Base-by-base conservation (phyloP, 1,140 invertebrate genomes). In the Parapsyche elsis region DNA sequence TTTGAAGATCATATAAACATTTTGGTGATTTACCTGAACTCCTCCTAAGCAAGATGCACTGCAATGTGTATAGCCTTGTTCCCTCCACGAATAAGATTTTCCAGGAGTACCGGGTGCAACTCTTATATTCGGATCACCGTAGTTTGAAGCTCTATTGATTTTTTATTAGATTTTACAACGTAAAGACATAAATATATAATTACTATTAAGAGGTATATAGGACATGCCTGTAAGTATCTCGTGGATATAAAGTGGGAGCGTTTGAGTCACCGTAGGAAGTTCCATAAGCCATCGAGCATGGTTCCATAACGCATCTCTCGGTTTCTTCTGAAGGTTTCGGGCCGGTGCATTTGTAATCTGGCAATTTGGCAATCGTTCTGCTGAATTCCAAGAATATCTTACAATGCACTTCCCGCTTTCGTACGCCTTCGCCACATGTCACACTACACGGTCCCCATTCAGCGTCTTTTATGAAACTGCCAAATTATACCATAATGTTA, bases 331-430 rank as follows among this genome's bases (percentile, higher is more conserved):
- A 84, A 0, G 97, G 96, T 84, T 96, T 97, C 0, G 91, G 91
- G 0, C 95, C 96, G 71, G 93, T 91, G 85, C 97, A 99, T 83
- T 98, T 93, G n/a, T 91, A 91, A 83, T 98, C 96, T 0, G 96
- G 95, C 10, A 98, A 87, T 82, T 93, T 94, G 0, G 95, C 95
- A 49, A 96, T 93, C 0, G 95, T 97, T 78, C 93, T 90, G 59
- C 95, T 96, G 85, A 97, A 97, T 87, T 97, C 96, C 59, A 99
- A 88, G 87, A 96, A 97, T 83, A 98, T 97, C 90, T 97, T 97
- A 88, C 97, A 99, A 78, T 94, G 92, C 0, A 97, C 96, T 83
- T 93, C 91, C 5, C 96, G 91, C 78, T 92, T 93, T 10, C 94
- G 90, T 45, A 94, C 90, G 0, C 97, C 97, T 85, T 96, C 94